These are phyloP conservation scores for Tricholaema leucomelas DNA, from an alignment of 2,113 vertebrate genomes.

Conservation along the genomic window DNA sequence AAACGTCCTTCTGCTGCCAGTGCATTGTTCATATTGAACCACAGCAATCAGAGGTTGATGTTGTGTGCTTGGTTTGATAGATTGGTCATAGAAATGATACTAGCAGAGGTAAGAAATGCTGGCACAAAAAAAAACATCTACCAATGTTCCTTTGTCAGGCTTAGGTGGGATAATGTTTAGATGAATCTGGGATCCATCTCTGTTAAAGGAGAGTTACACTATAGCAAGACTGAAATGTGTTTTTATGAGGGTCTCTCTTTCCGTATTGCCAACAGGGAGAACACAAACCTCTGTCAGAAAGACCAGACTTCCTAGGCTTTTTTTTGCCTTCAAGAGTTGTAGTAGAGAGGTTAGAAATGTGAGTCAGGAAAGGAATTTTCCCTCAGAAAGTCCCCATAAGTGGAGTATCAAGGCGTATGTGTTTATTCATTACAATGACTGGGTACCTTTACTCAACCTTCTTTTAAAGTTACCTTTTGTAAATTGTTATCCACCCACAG, in stretches of 20 bases:
- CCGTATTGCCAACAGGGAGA: not conserved
- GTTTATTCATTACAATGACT: not conserved
- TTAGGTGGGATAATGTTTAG: not conserved
- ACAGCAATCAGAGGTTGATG: rapidly evolving
- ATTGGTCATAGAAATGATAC: not conserved
- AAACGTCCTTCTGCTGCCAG: not conserved
- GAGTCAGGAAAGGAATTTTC: conserved; percentile 5
- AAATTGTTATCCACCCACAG: not conserved
- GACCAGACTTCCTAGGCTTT: not conserved
- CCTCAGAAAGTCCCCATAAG: not conserved
- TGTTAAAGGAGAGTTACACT: not conserved
- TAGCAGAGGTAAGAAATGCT: not conserved
- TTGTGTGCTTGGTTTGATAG: not conserved
- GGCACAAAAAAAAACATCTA: not conserved
- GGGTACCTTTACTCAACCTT: not conserved
- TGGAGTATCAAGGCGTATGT: not conserved
- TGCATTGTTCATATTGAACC: rapidly evolving
- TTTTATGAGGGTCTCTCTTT: not conserved
- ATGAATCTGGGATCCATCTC: not conserved
- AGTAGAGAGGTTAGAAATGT: not conserved
- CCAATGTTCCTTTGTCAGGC: not conserved
- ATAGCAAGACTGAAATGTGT: not conserved
- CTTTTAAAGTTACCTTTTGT: not conserved
- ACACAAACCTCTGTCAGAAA: not conserved
- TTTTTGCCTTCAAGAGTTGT: not conserved